These are phyloP conservation scores for Drosophila parabipectinata DNA, from an alignment of 1,140 invertebrate genomes.

Conservation along the genomic window DNA sequence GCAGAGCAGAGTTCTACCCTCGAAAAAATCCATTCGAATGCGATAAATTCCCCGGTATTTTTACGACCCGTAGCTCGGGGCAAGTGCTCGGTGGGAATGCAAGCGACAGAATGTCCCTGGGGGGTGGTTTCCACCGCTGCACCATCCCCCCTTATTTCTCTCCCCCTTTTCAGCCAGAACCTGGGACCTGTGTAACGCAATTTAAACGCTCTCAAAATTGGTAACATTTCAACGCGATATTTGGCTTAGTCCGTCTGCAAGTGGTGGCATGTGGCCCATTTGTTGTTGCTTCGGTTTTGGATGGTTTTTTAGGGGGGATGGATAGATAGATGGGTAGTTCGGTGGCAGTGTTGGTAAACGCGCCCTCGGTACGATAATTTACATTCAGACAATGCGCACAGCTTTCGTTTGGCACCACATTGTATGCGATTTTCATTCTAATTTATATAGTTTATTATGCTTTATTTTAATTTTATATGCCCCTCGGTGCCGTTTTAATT, in stretches of 20 bases:
- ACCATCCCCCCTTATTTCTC: conserved; percentile 4
- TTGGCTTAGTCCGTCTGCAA: conserved; percentile 34
- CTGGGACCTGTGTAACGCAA: conserved; percentile 56
- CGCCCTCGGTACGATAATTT: conserved; percentile 61
- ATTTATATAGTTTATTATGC: conserved; percentile 50
- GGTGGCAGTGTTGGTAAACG: conserved; percentile 52
- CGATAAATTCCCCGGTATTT: conserved; percentile 76
- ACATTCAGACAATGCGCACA: conserved; percentile 28
- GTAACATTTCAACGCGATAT: conserved; percentile 75
- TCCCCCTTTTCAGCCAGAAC: not conserved
- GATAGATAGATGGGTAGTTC: conserved; percentile 10
- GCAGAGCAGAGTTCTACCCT: conserved; percentile 28
- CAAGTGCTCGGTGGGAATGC: conserved; percentile 54
- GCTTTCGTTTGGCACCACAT: conserved; percentile 18
- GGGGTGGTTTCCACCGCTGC: conserved; percentile 16
- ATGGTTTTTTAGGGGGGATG: conserved; percentile 9
- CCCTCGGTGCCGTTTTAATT: conserved; percentile 55
- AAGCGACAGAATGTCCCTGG: conserved; percentile 44
- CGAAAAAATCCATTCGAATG: conserved; percentile 68
- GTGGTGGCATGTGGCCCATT: conserved; percentile 68
- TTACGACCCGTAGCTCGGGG: conserved; percentile 53
- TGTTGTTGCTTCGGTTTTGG: conserved; percentile 19
- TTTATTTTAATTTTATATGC: conserved; percentile 47
- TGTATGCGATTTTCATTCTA: conserved; percentile 55
- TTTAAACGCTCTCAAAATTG: conserved; percentile 70